Base-by-base conservation (phyloP, 2,113 vertebrate species). In the Poicephalus meyeri region DNA sequence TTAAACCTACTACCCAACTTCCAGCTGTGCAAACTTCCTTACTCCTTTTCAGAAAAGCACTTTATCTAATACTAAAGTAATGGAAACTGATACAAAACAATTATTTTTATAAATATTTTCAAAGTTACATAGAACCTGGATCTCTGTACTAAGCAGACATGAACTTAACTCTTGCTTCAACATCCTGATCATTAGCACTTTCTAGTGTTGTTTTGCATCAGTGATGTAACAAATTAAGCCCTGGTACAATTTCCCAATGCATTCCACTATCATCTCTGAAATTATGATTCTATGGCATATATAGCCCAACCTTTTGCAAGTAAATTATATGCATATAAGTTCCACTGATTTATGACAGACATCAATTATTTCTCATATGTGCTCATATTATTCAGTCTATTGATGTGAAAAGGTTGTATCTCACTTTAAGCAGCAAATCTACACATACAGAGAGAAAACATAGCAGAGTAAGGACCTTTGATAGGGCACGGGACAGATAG, bases 261-360 rank as follows among this genome's bases (percentile, higher is more conserved):
- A 50, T 42, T 61, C n/a, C 25, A n/a, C 63, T 96, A 86, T 7
- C 9, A 55, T 10, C 61, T 24, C 33, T 73, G 63, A 55, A 87
- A 66, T 93, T 73, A 74, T 78, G 90, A 49, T 63, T 72, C 78
- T 31, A 14, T 20, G 70, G 25, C 44, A 91, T 52, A 87, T 1
- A 18, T 26, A 84, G 37, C 63, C 77, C 83, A 84, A 66, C 31
- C 41, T 84, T 91, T 78, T 92, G 87, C 2, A 3, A 89, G 85
- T 81, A 90, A 94, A 88, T 96, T 80, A 89, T 70, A 81, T 10
- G 10, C 56, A 81, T 49, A 33, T 79, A 92, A 91, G 13, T 89
- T 73, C 52, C 28, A 29, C 46, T 72, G 74, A 97, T 87, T 94
- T 80, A 93, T 77, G 81, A 49, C 1, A 5, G 44, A 69, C 37